A percentile compares a stretch with the other conserved stretches of the same genome.
These are phyloP conservation scores for Rhineura floridana DNA, from an alignment of 2,113 vertebrate species.

Conservation along the genomic window DNA sequence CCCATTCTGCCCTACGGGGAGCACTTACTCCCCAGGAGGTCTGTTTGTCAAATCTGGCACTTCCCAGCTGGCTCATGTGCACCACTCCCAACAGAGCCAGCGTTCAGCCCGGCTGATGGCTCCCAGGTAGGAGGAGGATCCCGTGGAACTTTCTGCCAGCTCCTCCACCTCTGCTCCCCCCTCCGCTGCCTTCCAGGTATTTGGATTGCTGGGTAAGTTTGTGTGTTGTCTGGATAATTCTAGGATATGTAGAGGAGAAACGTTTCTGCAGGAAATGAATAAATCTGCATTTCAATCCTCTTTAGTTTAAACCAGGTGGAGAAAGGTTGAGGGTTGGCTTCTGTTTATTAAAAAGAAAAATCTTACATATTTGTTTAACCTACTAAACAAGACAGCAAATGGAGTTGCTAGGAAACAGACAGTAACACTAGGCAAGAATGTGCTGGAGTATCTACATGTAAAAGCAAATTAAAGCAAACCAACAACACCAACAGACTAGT, in stretches of 20 bases:
- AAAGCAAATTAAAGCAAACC: slow-evolving; percentile 41
- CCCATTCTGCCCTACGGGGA: no score
- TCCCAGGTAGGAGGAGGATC: no score
- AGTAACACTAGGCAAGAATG: slow-evolving; percentile 57
- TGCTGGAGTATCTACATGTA: slow-evolving; percentile 48
- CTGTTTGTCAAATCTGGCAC: no score
- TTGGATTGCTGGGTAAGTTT: no score
- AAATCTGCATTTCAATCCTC: slow-evolving; percentile 40
- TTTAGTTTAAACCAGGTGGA: slow-evolving; percentile 21
- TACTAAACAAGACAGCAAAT: slow-evolving; percentile 65
- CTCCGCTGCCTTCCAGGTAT: no score
- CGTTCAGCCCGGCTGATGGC: no score
- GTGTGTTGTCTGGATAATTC: neutral
- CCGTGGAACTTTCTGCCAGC: no score
- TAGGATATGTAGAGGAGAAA: neutral
- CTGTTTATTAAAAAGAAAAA: slow-evolving; percentile 46
- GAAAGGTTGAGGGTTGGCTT: slow-evolving; percentile 41
- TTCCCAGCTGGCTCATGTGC: no score
- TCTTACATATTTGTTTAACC: slow-evolving; percentile 57
- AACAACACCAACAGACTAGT: neutral
- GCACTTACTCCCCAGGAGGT: no score
- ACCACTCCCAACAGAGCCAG: no score
- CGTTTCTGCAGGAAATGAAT: neutral
- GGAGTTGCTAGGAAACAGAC: slow-evolving; percentile 74
- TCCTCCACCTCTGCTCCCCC: no score